Conservation (phyloP, 2,888 invertebrate species). For the Pollenia labialis region DNA sequence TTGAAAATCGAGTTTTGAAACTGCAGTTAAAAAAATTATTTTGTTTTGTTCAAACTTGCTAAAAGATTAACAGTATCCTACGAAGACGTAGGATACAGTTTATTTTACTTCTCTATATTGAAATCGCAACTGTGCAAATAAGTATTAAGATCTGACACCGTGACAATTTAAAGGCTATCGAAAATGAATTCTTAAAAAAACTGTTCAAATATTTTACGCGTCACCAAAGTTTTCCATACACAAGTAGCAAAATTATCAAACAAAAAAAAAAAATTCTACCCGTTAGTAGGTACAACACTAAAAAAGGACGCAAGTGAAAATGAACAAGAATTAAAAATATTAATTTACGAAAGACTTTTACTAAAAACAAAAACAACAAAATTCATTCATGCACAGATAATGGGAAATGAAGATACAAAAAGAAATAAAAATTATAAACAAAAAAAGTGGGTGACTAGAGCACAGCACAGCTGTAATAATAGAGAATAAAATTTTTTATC, state of each 20-base stretch:
- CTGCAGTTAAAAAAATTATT: too few species aligned
- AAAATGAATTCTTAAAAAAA: too few species aligned
- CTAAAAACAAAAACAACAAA: constrained; percentile 38
- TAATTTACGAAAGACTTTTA: constrained; percentile 44
- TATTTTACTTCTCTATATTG: too few species aligned
- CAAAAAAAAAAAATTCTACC: not conserved
- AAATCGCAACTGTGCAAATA: too few species aligned
- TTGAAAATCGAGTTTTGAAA: too few species aligned
- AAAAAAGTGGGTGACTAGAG: constrained; percentile 63
- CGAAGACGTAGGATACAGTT: too few species aligned
- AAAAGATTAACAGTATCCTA: too few species aligned
- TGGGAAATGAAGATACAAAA: constrained; percentile 10
- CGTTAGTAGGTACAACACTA: not conserved
- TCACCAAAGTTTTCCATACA: too few species aligned
- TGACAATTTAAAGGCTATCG: too few species aligned
- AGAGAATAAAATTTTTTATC: not conserved
- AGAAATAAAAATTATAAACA: constrained; percentile 5
- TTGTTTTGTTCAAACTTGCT: too few species aligned
- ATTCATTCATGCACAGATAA: constrained; percentile 70
- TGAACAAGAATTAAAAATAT: constrained; percentile 14
- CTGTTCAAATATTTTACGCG: too few species aligned
- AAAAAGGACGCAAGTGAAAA: constrained; percentile 30
- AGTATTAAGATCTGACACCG: too few species aligned
- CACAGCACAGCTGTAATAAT: constrained; percentile 46
- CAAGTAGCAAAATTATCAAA: not conserved